Evolutionary conservation across 2,113 vertebrate species (phyloP), one percentile per base, ranked within the genome.

Genomic region (Rhabdornis inornatus): DNA sequence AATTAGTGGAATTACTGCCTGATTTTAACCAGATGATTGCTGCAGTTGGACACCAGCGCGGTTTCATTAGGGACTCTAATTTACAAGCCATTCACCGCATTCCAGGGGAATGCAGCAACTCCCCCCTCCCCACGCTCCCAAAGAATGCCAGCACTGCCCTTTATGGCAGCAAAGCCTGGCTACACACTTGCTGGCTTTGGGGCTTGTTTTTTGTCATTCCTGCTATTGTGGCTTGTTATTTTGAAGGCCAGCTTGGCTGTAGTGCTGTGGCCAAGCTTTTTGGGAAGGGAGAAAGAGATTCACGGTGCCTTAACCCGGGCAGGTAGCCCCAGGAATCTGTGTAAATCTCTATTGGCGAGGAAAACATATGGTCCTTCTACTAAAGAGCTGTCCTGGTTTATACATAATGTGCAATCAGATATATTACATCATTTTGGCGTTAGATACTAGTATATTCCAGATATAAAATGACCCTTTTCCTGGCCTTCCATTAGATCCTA

Each of bases 1-100:
- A 99, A 99, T 99, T 98, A 99, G 99, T 98, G 98, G 98, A 99
- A 99, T 99, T 99, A 99, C 99, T 97, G 98, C 98, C 98, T 99
- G 99, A 99, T 99, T 99, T 99, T 99, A 99, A 99, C 99, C 99
- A 99, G 99, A 99, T 99, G 99, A 99, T 99, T 98, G 98, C 98
- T 99, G 97, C 98, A 98, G 98, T 99, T 98, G 98, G 98, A 99
- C 98, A 99, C 98, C 98, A 98, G 98, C 96, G 96, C 96, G 95
- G 98, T 99, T 99, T 99, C 98, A 99, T 99, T 99, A 99, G 98
- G 98, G 98, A 97, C 98, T 98, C 98, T 99, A 99, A 99, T 99
- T 99, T 99, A 99, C 98, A 99, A 99, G 98, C 98, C 98, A 98
- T 98, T 98, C 98, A 55, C 98, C 75, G 89, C 99, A 99, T 99